Percentiles rank a stretch among this genome's conserved stretches.
Conservation (phyloP, 2,888 invertebrate species). For the Cremastinae sp. region DNA sequence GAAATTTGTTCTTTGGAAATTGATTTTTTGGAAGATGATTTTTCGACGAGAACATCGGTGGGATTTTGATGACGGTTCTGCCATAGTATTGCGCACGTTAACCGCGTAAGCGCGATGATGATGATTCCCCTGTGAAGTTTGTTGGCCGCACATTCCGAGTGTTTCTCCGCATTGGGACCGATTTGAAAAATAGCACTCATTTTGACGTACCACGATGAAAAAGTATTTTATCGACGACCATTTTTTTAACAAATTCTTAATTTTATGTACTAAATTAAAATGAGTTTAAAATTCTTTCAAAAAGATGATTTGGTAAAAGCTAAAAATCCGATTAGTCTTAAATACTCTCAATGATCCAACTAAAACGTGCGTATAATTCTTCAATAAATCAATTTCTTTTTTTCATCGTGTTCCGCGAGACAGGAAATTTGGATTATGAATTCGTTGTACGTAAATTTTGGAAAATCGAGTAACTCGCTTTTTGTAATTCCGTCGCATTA, state of each 20-base stretch:
- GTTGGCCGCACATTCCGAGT: slow-evolving; percentile 16
- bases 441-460: no score
- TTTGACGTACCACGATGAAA: slow-evolving; percentile 24
- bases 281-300: no score
- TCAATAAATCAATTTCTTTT: no score
- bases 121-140: slow-evolving; percentile 46
- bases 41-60: slow-evolving; percentile 38
- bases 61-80: slow-evolving; percentile 15
- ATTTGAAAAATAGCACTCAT: neutral
- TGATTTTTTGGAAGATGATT: slow-evolving; percentile 8
- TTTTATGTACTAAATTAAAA: no score
- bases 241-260: no score
- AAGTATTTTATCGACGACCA: no score
- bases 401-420: no score
- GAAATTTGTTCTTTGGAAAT: neutral
- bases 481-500: neutral
- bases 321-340: no score
- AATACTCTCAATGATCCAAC: no score
- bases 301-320: no score
- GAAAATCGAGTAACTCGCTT: slow-evolving; percentile 10
- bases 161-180: slow-evolving; percentile 3
- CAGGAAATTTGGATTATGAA: no score
- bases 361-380: no score
- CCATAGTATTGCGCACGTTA: slow-evolving; percentile 31
- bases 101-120: slow-evolving; percentile 29